phyloP scores from a whole-genome alignment of 2,797 vertebrate species.

The Uromys caudimaculatus region DNA sequence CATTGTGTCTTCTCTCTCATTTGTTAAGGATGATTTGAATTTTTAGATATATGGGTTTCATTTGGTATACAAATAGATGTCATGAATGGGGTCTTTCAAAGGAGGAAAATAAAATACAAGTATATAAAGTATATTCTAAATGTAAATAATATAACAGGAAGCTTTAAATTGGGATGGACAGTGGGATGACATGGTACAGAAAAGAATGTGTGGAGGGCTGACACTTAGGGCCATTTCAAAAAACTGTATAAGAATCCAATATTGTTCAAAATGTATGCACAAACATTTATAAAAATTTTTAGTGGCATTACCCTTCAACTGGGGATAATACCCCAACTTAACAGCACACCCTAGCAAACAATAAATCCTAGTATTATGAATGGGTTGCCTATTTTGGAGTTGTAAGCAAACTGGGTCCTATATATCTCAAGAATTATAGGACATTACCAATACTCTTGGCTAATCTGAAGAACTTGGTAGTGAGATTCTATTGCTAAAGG shows the following conservation, averaged over 20 bases:
- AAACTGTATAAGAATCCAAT: background rate
- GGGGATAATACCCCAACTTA: background rate
- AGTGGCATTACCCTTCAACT: background rate
- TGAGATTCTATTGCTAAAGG: background rate
- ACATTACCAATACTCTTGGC: background rate
- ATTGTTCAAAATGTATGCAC: too few species aligned
- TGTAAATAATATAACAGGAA: background rate
- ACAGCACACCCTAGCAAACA: background rate
- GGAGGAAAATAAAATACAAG: background rate
- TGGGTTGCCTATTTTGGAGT: background rate
- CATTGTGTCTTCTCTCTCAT: too few species aligned
- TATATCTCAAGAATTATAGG: too few species aligned
- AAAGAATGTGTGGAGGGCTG: background rate
- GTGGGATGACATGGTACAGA: too few species aligned
- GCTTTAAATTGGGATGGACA: background rate
- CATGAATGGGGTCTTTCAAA: background rate
- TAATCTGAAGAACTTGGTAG: background rate
- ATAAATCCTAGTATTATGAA: background rate
- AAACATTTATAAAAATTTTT: background rate
- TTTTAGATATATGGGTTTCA: background rate
- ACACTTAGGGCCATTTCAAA: background rate
- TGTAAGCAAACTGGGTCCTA: background rate
- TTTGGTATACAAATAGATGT: background rate
- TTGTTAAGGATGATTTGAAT: background rate
- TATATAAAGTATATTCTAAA: background rate